A percentile compares a stretch with the other conserved stretches of the same genome.
phyloP scores from a whole-genome alignment of 2,888 invertebrate genomes.

The Auanema freiburgensis region DNA sequence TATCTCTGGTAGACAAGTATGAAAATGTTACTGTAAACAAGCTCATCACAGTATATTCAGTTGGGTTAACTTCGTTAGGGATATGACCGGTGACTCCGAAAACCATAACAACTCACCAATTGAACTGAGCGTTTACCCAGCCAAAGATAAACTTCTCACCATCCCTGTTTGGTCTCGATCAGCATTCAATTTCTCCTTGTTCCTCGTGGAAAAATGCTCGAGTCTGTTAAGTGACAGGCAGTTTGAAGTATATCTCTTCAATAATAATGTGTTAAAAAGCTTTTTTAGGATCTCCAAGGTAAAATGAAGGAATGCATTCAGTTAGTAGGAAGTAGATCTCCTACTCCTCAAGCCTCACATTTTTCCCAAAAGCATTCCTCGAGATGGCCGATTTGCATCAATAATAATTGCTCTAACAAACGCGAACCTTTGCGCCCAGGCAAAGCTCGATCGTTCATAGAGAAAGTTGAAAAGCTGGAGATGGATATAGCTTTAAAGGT shows the following conservation, averaged over 20 bases:
- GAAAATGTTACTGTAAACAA: no score
- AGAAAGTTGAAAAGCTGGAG: background rate
- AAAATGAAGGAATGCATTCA: slow-evolving; percentile 13
- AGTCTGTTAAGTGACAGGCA: slow-evolving; percentile 25
- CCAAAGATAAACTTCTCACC: background rate
- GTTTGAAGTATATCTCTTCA: slow-evolving; percentile 17
- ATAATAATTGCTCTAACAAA: no score
- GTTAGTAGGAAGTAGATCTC: slow-evolving; percentile 2
- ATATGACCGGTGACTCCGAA: background rate
- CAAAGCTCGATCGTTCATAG: background rate
- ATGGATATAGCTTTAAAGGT: background rate
- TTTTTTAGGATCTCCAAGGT: slow-evolving; percentile 9
- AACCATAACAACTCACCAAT: background rate
- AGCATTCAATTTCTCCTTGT: slow-evolving; percentile 40
- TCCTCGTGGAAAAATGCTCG: slow-evolving; percentile 39
- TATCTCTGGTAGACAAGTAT: no score
- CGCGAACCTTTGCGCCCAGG: no score
- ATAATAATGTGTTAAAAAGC: no score
- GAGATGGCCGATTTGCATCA: no score
- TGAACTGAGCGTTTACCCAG: background rate
- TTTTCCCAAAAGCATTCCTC: no score
- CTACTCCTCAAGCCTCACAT: no score
- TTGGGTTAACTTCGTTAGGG: slow-evolving; percentile 18
- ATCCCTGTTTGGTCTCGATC: slow-evolving; percentile 42
- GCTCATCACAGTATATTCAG: no score